Evolutionary conservation across 2,888 invertebrate genomes (phyloP), one percentile per base, ranked within the genome.

Genomic region (Melieria crassipennis): DNA sequence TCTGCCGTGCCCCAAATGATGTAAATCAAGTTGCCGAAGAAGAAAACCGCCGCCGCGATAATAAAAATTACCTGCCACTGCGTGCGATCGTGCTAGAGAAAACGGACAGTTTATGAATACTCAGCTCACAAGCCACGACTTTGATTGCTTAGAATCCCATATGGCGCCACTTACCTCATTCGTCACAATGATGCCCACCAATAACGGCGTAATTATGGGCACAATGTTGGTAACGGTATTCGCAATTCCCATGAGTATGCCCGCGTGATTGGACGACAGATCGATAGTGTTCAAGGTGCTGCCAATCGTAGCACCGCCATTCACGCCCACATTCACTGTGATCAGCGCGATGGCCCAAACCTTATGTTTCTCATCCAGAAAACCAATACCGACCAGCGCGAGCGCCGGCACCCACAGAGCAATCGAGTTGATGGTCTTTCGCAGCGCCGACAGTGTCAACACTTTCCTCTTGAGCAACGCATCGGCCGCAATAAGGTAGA

Each of bases 41-140:
- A 89, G 81, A 93, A 93, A 7, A 93, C 87, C 10, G 87, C 89
- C 0, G 93, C 90, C 0, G 94, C 78, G 46, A 83, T 87, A 80
- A 91, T 91, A 84, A 94, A 95, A n/a, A 94, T 91, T 70, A 89
- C 89, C 74, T 90, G 89, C 94, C 94, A 95, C 80, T 92, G 91
- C 0, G 83, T 76, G 1, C 89, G 88, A 76, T 91, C 88, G 0
- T 52, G 13, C 84, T 85, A 63, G 9, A 0, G 75, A 69, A 30
- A n/a, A 48, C 11, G 45, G 16, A n/a, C 0, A 52, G 7, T 7
- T 30, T 50, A 50, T 30, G 10, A 3, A 46, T 30, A 30, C 30
- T 30, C 30, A 3, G 30, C 30, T 30, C 30, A 30, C 30, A 30
- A 62, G 0, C 45, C 11, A n/a, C 45, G 4, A 55, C 0, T 4